Evolutionary conservation across 2,888 invertebrate genomes (phyloP), one percentile per base, ranked within the genome.

Genomic region (Caradrina kadenii): DNA sequence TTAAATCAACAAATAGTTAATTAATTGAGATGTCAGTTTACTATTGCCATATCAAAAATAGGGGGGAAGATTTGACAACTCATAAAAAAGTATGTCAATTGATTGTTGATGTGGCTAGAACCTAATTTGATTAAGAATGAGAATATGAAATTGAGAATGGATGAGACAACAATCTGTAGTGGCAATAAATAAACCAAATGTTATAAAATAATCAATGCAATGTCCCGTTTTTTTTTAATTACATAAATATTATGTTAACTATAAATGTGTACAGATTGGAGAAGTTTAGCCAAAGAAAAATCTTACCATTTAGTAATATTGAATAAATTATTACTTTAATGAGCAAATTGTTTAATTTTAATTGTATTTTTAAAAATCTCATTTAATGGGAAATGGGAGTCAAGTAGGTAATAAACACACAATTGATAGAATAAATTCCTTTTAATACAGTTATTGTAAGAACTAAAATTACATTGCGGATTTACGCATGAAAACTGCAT

Each of bases 221-320:
- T 26, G 11, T 13, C 21, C 35, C 26, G 26, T 55, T 55, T 17
- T n/a, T 22, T 49, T 31, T 49, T 17, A 63, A 45, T 56, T 39
- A 39, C 11, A 22, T 60, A 26, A 11, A 39, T 48, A 45, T n/a
- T 17, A 39, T n/a, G 4, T 45, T 69, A 79, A 69, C 55, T 73
- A 65, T 61, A 81, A 79, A 55, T 71, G 71, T 69, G 79, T 80
- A 63, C 55, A 79, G 76, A 77, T 80, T 79, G 70, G 73, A 85
- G 76, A 79, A 80, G 80, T 79, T 81, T 79, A 88, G 88, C 90
- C 90, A 90, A 90, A 90, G 90, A 90, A 83, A n/a, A 84, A 79
- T 83, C 84, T 83, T 86, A 87, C 84, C 85, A 86, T 84, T 83
- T 81, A 80, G 72, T 72, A 79, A 68, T 73, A 76, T 74, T 71